A percentile compares a stretch with the other conserved stretches of the same genome.
phyloP scores from a whole-genome alignment of 1,140 invertebrate species.

The Lethocerus indicus region DNA sequence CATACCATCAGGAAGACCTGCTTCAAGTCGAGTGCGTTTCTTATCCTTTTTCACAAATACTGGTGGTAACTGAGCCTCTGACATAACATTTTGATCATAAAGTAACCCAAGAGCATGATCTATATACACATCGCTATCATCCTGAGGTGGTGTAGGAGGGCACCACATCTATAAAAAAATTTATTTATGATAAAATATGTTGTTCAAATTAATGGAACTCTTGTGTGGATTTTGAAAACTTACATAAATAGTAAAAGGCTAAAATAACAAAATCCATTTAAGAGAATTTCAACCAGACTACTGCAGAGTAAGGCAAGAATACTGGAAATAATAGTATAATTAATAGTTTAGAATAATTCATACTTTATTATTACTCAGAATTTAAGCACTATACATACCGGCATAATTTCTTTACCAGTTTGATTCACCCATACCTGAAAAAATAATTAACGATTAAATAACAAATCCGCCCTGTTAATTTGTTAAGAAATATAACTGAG shows the following conservation, averaged over 20 bases:
- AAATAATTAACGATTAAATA: too few species aligned
- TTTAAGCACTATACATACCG: constrained; percentile 35
- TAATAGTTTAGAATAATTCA: too few species aligned
- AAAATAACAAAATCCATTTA: not conserved
- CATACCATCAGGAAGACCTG: constrained; percentile 23
- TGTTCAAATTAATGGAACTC: too few species aligned
- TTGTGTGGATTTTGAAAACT: too few species aligned
- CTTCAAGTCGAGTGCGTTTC: constrained; percentile 51
- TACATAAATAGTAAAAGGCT: too few species aligned
- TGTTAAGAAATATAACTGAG: too few species aligned
- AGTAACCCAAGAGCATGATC: constrained; percentile 69
- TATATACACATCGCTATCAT: constrained; percentile 81
- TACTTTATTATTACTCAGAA: too few species aligned
- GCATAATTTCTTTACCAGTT: constrained; percentile 52
- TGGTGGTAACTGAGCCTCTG: constrained; percentile 67
- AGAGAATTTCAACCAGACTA: not conserved
- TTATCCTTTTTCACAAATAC: constrained; percentile 67
- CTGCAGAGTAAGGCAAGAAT: not conserved
- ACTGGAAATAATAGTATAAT: too few species aligned
- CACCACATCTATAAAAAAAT: constrained; percentile 65
- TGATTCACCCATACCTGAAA: constrained; percentile 56
- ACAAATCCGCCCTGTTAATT: too few species aligned
- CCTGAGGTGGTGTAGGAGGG: constrained; percentile 82
- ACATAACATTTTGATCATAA: constrained; percentile 67
- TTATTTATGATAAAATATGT: too few species aligned